A percentile compares a stretch with the other conserved stretches of the same genome.
phyloP scores from a whole-genome alignment of 2,113 vertebrate species.

The Pomatorhinus ruficollis region DNA sequence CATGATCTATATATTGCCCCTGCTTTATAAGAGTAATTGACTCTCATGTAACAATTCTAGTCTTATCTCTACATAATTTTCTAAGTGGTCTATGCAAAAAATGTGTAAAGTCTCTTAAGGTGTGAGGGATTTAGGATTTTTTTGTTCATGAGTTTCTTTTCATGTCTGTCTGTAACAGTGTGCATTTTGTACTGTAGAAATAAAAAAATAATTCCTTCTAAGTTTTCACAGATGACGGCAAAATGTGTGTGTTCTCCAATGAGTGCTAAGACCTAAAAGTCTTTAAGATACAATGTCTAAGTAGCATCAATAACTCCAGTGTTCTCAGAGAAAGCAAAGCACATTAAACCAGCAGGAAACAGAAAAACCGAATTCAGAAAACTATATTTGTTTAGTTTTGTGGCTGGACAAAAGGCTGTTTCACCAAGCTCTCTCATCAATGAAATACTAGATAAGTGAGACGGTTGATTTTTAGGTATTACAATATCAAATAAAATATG shows the following conservation, averaged over 20 bases:
- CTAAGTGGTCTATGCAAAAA: not conserved
- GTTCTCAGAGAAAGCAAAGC: not conserved
- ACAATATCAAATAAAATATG: not conserved
- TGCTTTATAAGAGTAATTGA: not conserved
- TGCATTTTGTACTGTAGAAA: not conserved
- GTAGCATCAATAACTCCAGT: not conserved
- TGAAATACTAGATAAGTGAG: not conserved
- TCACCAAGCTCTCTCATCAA: not conserved
- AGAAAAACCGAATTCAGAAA: not conserved
- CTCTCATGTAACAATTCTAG: not conserved
- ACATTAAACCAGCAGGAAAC: not conserved
- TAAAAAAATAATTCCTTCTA: not conserved
- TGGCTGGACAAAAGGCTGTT: not conserved
- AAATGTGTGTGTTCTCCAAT: rapidly evolving
- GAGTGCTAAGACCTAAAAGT: not conserved
- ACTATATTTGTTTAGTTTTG: not conserved
- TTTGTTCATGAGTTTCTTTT: not conserved
- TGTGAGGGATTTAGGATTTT: rapidly evolving
- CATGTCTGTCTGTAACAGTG: rapidly evolving
- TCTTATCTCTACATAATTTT: not conserved
- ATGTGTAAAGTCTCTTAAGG: not conserved
- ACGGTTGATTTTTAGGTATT: not conserved
- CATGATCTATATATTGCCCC: not conserved
- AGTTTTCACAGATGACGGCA: not conserved
- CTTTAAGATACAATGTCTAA: not conserved